Conservation (phyloP, 2,113 vertebrate genomes). For the Myodes glareolus region DNA sequence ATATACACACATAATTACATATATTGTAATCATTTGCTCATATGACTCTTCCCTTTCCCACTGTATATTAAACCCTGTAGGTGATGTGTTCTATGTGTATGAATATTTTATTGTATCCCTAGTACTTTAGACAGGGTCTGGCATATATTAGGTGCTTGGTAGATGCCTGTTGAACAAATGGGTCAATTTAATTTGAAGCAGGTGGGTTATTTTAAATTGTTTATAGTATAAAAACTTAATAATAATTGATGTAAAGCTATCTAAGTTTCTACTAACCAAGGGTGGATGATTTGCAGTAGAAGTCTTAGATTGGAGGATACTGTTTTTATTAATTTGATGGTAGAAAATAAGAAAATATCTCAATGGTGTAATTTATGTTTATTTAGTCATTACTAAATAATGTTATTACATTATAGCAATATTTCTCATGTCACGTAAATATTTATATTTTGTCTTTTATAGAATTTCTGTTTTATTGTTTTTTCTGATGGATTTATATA, state of each 20-base stretch:
- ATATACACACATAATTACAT: no score
- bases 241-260: neutral
- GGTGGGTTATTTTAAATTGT: conserved; percentile 42
- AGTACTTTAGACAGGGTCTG: neutral
- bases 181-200: neutral
- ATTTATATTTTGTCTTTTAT: conserved; percentile 45
- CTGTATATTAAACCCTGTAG: neutral
- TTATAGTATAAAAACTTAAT: neutral
- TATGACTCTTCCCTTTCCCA: neutral
- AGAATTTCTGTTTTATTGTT: neutral
- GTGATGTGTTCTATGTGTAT: neutral
- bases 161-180: neutral
- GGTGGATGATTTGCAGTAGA: neutral
- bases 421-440: conserved; percentile 25
- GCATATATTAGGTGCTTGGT: neutral
- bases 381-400: neutral
- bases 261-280: conserved; percentile 14
- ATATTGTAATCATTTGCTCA: neutral
- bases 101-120: neutral
- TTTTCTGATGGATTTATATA: neutral
- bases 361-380: neutral
- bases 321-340: conserved; percentile 6
- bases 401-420: no score
- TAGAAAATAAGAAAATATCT: neutral
- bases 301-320: neutral